A percentile compares a stretch with the other conserved stretches of the same genome.
phyloP scores from a whole-genome alignment of 2,797 vertebrate genomes.

The Chaenodraco wilsoni region DNA sequence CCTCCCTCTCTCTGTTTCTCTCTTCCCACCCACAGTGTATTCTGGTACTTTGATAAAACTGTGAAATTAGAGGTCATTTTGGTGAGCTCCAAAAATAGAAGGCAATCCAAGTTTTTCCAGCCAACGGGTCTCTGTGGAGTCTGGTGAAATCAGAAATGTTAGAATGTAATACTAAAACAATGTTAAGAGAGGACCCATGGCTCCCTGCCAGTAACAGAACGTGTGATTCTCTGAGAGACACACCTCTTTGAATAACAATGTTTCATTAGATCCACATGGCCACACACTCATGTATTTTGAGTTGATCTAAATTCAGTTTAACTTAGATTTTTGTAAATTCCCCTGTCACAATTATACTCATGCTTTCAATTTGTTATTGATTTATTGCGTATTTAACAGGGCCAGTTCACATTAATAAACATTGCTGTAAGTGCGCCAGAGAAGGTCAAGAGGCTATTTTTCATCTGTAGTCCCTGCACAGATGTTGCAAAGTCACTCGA shows the following conservation, averaged over 20 bases:
- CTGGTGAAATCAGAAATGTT: slow-evolving; percentile 65
- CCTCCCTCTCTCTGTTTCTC: neutral
- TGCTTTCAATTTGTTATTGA: too few species aligned
- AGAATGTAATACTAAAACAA: slow-evolving; percentile 65
- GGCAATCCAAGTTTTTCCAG: slow-evolving; percentile 72
- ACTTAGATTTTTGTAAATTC: too few species aligned
- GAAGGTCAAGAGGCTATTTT: too few species aligned
- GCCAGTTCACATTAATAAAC: too few species aligned
- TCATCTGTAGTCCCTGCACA: too few species aligned
- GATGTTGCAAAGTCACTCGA: too few species aligned
- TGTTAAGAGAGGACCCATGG: slow-evolving; percentile 42
- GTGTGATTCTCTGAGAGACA: slow-evolving; percentile 31
- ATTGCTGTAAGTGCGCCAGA: too few species aligned
- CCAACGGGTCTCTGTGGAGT: slow-evolving; percentile 72
- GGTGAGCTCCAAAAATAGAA: slow-evolving; percentile 73
- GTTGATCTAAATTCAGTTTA: slow-evolving; percentile 11
- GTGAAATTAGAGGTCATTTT: slow-evolving; percentile 79
- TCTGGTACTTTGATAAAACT: slow-evolving; percentile 64
- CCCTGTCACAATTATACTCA: too few species aligned
- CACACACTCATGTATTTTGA: slow-evolving; percentile 37
- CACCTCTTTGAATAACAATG: slow-evolving; percentile 31
- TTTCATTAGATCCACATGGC: slow-evolving; percentile 55
- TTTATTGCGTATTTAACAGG: too few species aligned
- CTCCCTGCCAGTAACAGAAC: slow-evolving; percentile 37
- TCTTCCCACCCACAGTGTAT: slow-evolving; percentile 24